Evolutionary conservation across 2,888 invertebrate species (phyloP), one percentile per base, ranked within the genome.

Genomic region (Sphecodes monilicornis): DNA sequence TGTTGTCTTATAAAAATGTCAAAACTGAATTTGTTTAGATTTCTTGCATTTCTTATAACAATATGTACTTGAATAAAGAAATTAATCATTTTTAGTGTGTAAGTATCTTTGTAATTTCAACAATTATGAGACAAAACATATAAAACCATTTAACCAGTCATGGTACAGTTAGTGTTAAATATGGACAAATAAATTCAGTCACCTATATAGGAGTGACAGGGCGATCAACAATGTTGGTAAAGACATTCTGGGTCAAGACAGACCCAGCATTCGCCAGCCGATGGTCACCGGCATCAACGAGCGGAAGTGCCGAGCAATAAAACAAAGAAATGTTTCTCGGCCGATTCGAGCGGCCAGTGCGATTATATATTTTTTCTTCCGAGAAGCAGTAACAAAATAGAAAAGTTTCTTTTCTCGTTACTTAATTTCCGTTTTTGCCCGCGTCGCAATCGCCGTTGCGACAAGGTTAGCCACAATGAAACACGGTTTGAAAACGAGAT

Each of bases 381-480:
- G 18, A 50, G 72, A 73, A 69, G 11, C 22, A 50, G n/a, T 69
- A 81, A 71, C 46, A 82, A 82, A 76, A 32, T 68, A 32, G 73
- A 60, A 74, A 82, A 73, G 54, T 50, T 82, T 77, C 68, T 69
- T 64, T 74, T 64, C 39, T 26, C 36, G 72, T 82, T 70, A 57
- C 83, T 70, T 70, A 77, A 74, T 82, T 82, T 76, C 69, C 83
- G 64, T 76, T 82, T 79, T 76, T 78, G 26, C 5, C 4, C 29
- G 57, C 73, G 29, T 50, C 57, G 68, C 43, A 74, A 64, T 64
- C 41, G 32, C 13, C 54, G 32, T 66, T 43, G 41, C 68, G 68
- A 68, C 78, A 82, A 82, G 84, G 83, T 84, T 78, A 81, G 16
- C 32, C 32, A 72, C 80, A 70, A 69, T 57, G 73, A 76, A 39